Evolutionary conservation across 2,888 invertebrate species (phyloP).

Genomic region (Mesodorylaimus sp.): DNA sequence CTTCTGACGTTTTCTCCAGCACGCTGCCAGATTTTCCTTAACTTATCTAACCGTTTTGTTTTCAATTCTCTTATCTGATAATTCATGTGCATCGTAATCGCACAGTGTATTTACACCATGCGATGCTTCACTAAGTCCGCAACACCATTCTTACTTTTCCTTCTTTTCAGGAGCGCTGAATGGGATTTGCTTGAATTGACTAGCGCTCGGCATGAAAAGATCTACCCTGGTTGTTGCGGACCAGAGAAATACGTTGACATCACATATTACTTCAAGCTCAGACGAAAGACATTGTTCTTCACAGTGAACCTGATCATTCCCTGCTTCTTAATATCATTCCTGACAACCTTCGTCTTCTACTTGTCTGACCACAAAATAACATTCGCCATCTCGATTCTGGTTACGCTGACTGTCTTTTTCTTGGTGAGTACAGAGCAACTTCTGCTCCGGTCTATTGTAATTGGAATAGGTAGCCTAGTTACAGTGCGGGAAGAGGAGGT

Average conservation of each 20-base stretch:
- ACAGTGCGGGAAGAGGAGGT: no score
- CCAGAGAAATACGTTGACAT: conserved; percentile 29
- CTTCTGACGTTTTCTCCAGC: no score
- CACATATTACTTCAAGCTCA: conserved; percentile 25
- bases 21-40: no score
- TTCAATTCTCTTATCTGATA: no score
- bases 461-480: no score
- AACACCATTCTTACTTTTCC: no score
- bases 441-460: background rate
- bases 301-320: conserved; percentile 28
- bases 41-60: no score
- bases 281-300: conserved; percentile 27
- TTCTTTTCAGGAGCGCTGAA: conserved; percentile 27
- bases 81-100: no score
- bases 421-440: conserved; percentile 24
- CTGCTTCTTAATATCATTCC: conserved; percentile 27
- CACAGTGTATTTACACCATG: no score
- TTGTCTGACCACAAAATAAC: conserved; percentile 30
- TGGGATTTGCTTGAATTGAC: conserved; percentile 27
- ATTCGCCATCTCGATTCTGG: conserved; percentile 29
- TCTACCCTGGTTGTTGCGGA: conserved; percentile 27
- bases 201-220: conserved; percentile 21
- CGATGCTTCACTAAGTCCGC: no score
- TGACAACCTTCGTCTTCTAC: conserved; percentile 30
- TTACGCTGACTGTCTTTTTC: conserved; percentile 30